Evolutionary conservation across 2,888 invertebrate genomes (phyloP), one percentile per base, ranked within the genome.

Genomic region (Zelleria hepariella): DNA sequence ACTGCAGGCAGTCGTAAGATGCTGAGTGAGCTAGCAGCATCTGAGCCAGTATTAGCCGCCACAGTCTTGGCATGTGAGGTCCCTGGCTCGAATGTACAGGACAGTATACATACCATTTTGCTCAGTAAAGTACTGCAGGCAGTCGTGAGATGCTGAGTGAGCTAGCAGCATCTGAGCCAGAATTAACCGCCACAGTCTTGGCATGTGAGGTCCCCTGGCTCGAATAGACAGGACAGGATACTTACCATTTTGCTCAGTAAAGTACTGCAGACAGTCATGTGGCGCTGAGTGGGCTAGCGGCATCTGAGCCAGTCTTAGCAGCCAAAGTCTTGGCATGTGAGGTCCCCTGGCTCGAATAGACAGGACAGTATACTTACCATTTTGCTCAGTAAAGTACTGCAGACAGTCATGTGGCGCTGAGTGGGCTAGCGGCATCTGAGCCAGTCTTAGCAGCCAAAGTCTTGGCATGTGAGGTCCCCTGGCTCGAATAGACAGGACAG

Each of bases 251-350:
- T 79, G 70, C 6, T 89, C 89, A 0, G 91, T 92, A 69, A 91
- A 91, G 71, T 94, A 95, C 77, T 96, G 95, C 52, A 94, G 78
- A 69, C 96, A 96, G 18, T 93, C 93, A 23, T 92, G 91, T 0
- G 96, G 95, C 0, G 95, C 94, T 2, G 94, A 86, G 68, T 94
- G 91, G 23, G 92, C 93, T 53, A 96, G 94, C 0, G 94, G 94
- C 77, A 96, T 90, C 80, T 96, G 96, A 0, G 91, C 90, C 0
- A 96, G 89, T 57, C 93, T 88, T 72, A 96, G 91, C 78, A 96
- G 93, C 95, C 95, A 96, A 62, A 96, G 84, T 0, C 96, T 90
- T 0, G 92, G 91, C 68, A 92, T 88, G 63, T 93, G 91, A n/a
- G n/a, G n/a, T n/a, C n/a, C 68, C n/a, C n/a, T n/a, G n/a, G n/a